Base-by-base conservation (phyloP, 2,888 invertebrate genomes). In the Campoletis raptor region DNA sequence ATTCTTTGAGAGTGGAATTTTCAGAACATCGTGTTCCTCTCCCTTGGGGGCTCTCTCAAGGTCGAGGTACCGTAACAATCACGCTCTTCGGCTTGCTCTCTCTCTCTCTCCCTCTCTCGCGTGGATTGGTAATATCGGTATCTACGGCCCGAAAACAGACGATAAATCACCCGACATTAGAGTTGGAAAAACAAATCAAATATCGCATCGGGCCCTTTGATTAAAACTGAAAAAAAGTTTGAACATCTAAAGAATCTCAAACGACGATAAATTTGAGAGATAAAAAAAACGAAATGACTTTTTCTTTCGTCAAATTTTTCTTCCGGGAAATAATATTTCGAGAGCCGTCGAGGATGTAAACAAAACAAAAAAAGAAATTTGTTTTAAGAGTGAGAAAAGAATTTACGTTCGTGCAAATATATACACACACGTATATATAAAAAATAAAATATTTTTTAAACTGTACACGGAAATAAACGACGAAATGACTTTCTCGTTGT, bases 41-140 rank as follows among this genome's bases (percentile, higher is more conserved):
- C 81, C 66, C 81, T 73, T 81, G 72, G 80, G 48, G 36, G 45
- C 45, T 72, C 30, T 73, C 81, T 81, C 81, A 81, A 81, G 81
- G 81, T 73, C 81, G 81, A 73, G 73, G 81, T 81, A 81, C 81
- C 81, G 81, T 81, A 81, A 73, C 64, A 36, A 72, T 57, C 40
- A 36, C 36, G 52, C 45, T 69, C 78, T 54, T 42, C 37, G 52
- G 24, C 48, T 37, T 21, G 18, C 70, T 72, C 61, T 37, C 30
- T 52, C 61, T 37, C 30, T 52, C 37, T 37, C 30, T 18, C 42
- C 45, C 64, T 37, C 24, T 40, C 64, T 74, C 78, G 79, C 79
- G 82, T 40, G 70, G 79, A 85, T 83, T 45, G 77, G 73, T 67
- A 83, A 80, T 83, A 83, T 83, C 80, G 83, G 81, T 79, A 67